Evolutionary conservation across 2,888 invertebrate genomes (phyloP), one percentile per base, ranked within the genome.

Genomic region (Xylophagus ater): DNA sequence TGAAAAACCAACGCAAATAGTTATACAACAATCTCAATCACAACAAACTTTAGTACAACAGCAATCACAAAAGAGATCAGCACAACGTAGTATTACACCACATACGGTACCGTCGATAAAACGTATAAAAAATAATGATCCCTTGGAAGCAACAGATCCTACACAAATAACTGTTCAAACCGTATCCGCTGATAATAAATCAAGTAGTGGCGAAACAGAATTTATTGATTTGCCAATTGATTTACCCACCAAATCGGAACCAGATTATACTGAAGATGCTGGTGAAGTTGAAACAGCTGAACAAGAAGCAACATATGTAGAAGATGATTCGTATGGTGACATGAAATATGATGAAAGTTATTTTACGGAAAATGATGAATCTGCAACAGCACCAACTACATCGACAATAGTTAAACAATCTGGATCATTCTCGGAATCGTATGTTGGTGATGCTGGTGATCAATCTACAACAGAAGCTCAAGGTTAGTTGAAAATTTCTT

Each of bases 321-420:
- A 76, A 62, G 76, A 76, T 42, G 76, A 76, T 59, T 70, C 75
- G 2, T 76, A 76, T 56, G 74, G 74, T 62, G 76, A 76, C 61
- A 73, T 76, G 72, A 62, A 66, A 40, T 66, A 65, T 44, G 65
- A 65, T 48, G 66, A 66, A 45, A 63, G 60, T 47, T 65, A 65
- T 40, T 65, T 66, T 47, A 65, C 66, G 17, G 65, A 66, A 51
- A 62, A 64, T 44, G 66, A 65, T 37, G 65, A 65, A 47, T 54
- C 55, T 6, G 56, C 51, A 18, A 51, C 51, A 12, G 55, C 56
- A 34, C 29, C 37, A 37, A 50, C 63, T 10, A 60, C 62, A 20
- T 59, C 65, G 21, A 58, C 63, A 32, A 59, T 62, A 40, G 57
- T 61, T 21, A 55, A 60, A 43, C 53, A 54, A 40, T 43, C 47